phyloP scores from a whole-genome alignment of 2,113 vertebrate species.

The Cricetomys ansorgei region DNA sequence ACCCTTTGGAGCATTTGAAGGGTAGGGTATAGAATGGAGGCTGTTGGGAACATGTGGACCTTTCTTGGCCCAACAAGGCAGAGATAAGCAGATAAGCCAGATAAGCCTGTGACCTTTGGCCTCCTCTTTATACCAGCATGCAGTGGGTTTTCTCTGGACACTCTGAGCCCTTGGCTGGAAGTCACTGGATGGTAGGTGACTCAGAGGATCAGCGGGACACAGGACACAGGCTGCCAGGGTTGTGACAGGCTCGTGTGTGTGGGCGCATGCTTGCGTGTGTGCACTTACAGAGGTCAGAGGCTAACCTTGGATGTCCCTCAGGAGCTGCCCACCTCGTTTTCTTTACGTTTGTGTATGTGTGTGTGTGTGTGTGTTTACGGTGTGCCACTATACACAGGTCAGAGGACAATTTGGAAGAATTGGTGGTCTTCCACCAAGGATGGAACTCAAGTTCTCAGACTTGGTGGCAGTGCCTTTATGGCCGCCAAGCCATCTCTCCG shows the following conservation, averaged over 20 bases:
- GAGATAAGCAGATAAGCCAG: slow-evolving; percentile 45
- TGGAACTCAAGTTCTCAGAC: not conserved
- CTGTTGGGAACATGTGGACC: not conserved
- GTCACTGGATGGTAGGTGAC: not conserved
- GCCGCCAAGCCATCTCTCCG: not conserved
- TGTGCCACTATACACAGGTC: not conserved
- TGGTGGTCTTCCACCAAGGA: not conserved
- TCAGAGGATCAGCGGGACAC: not conserved
- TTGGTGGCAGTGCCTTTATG: not conserved
- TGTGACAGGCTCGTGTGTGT: not conserved
- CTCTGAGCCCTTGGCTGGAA: not conserved
- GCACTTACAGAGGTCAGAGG: not conserved
- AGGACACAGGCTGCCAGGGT: not conserved
- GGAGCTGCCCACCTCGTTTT: not conserved
- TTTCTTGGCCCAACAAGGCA: not conserved
- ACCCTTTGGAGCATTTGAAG: not conserved
- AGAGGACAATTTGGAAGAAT: not conserved
- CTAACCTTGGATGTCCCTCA: not conserved
- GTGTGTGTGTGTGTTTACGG: not conserved
- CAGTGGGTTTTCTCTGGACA: not conserved
- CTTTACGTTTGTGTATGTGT: not conserved
- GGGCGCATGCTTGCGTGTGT: not conserved
- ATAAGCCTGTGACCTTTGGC: slow-evolving; percentile 9
- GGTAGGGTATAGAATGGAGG: not conserved
- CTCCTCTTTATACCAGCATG: not conserved